A percentile compares a stretch with the other conserved stretches of the same genome.
phyloP scores from a whole-genome alignment of 2,797 vertebrate genomes.

The Sebastes itinus region DNA sequence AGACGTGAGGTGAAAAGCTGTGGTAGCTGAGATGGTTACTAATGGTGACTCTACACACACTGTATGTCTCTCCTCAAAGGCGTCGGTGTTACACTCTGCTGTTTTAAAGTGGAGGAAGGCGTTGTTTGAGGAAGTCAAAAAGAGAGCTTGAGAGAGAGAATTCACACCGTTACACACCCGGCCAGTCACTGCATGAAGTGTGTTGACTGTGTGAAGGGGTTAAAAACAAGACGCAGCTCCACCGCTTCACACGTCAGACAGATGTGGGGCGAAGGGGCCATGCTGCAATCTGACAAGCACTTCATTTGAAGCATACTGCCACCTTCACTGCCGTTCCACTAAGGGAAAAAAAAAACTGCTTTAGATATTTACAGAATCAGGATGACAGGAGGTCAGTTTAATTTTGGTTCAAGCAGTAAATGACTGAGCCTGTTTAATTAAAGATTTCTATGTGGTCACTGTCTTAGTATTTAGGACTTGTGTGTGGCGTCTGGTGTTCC shows the following conservation, averaged over 20 bases:
- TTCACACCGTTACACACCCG: neutral
- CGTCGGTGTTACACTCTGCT: neutral
- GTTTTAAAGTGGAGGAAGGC: neutral
- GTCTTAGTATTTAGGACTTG: neutral
- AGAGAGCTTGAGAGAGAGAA: neutral
- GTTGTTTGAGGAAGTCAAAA: neutral
- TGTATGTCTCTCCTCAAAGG: neutral
- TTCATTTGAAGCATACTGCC: neutral
- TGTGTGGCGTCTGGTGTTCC: neutral
- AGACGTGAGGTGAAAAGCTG: neutral
- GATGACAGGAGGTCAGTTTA: neutral
- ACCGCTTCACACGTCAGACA: neutral
- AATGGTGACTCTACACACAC: neutral
- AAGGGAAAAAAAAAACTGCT: neutral
- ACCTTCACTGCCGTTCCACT: neutral
- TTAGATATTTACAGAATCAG: neutral
- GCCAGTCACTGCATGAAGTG: neutral
- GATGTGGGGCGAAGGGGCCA: neutral
- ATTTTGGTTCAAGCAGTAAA: neutral
- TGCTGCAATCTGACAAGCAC: neutral
- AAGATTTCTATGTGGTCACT: neutral
- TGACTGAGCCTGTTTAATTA: neutral
- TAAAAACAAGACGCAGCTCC: neutral
- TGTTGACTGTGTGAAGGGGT: neutral
- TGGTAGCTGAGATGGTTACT: neutral